These are phyloP conservation scores for Tor tambroides DNA, from an alignment of 2,113 vertebrate species.

Conservation along the genomic window DNA sequence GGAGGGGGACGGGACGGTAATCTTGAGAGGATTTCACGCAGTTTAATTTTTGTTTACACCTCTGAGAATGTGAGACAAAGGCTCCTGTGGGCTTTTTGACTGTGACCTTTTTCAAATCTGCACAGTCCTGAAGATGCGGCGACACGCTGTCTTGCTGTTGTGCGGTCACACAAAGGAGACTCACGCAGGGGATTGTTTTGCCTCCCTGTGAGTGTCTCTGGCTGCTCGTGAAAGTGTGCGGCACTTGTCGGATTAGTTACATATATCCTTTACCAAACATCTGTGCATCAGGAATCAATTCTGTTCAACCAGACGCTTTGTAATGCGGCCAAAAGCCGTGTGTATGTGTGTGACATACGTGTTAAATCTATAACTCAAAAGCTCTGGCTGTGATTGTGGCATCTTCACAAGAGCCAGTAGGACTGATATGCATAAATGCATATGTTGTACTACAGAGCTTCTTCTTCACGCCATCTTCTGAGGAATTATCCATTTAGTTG, in stretches of 20 bases:
- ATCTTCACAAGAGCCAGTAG: slow-evolving; percentile 26
- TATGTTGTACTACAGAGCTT: slow-evolving; percentile 45
- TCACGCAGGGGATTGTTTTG: slow-evolving; percentile 48
- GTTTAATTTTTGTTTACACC: slow-evolving; percentile 61
- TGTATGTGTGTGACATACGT: slow-evolving; percentile 21
- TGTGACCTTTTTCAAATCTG: slow-evolving; percentile 47
- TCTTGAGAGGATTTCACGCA: slow-evolving; percentile 61
- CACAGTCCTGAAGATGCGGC: slow-evolving; percentile 36
- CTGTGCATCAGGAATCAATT: slow-evolving; percentile 62
- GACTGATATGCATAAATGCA: slow-evolving; percentile 31
- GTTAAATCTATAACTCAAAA: slow-evolving; percentile 58
- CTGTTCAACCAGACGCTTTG: slow-evolving; percentile 31
- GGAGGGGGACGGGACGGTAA: slow-evolving; percentile 29
- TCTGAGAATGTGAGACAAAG: slow-evolving; percentile 56
- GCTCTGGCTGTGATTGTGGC: slow-evolving; percentile 27
- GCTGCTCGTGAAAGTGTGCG: slow-evolving; percentile 41
- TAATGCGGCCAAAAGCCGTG: not conserved
- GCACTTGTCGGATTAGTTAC: not conserved
- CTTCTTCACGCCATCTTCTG: slow-evolving; percentile 22
- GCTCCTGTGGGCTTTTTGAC: slow-evolving; percentile 43
- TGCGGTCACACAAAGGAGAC: slow-evolving; percentile 9
- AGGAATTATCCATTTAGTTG: slow-evolving; percentile 43
- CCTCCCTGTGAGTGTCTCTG: slow-evolving; percentile 55
- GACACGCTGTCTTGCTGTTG: slow-evolving; percentile 17
- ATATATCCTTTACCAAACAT: slow-evolving; percentile 11